A percentile compares a stretch with the other conserved stretches of the same genome.
These are phyloP conservation scores for Cyphomyrmex costatus DNA, from an alignment of 1,140 invertebrate species.

Conservation along the genomic window DNA sequence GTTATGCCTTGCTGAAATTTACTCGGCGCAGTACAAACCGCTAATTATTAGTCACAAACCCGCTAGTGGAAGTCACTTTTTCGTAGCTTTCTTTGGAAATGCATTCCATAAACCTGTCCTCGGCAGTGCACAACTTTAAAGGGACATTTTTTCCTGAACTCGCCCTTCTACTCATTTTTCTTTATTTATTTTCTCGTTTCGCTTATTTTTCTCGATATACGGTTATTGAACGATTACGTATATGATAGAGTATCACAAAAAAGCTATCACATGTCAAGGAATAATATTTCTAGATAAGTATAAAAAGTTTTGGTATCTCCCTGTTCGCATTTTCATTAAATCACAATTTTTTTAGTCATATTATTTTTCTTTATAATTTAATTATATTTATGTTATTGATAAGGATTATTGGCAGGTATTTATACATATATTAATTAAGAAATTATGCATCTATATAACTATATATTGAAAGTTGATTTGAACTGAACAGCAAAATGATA, in stretches of 20 bases:
- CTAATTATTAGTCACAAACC: constrained; percentile 48
- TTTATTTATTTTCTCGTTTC: neutral
- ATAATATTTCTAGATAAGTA: neutral
- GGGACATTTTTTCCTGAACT: neutral
- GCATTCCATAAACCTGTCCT: constrained; percentile 1
- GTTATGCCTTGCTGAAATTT: constrained; percentile 16
- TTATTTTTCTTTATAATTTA: constrained; percentile 3
- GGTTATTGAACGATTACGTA: neutral
- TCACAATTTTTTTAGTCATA: neutral
- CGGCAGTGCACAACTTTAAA: neutral
- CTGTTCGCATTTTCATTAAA: neutral
- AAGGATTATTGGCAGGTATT: neutral
- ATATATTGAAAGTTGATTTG: constrained; percentile 16
- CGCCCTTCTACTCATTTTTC: neutral
- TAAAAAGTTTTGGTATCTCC: neutral
- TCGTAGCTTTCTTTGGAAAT: constrained; percentile 17
- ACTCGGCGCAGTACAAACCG: constrained; percentile 17
- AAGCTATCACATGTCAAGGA: neutral
- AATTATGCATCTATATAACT: constrained; percentile 21
- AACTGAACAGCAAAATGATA: neutral
- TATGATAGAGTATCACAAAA: neutral
- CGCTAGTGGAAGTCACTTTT: neutral
- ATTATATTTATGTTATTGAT: neutral
- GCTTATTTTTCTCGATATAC: neutral
- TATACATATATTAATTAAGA: constrained; percentile 49